phyloP scores from a whole-genome alignment of 2,113 vertebrate genomes.

The Gymnarchus niloticus region DNA sequence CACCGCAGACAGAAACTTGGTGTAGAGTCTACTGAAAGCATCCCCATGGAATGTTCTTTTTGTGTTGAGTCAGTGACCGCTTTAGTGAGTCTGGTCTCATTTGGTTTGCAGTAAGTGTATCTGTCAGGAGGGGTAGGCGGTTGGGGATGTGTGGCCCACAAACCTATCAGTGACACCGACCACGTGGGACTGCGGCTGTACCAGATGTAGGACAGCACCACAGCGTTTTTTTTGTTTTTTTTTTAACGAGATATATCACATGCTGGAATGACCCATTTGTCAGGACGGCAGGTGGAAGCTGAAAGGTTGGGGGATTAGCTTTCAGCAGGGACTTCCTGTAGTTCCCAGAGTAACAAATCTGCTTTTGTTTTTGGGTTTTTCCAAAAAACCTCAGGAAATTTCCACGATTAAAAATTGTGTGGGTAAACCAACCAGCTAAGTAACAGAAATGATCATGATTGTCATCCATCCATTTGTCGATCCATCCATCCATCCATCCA shows the following conservation, averaged over 20 bases:
- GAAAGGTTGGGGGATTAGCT: background rate
- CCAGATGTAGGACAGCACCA: background rate
- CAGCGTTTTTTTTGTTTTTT: background rate
- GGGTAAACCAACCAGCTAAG: no score
- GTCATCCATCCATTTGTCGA: background rate
- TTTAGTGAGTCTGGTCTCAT: background rate
- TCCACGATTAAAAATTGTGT: background rate
- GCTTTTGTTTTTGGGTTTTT: background rate
- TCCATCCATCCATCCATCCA: background rate
- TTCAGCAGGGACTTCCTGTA: background rate
- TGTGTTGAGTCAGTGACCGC: background rate
- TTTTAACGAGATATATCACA: background rate
- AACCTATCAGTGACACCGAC: background rate
- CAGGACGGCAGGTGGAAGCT: background rate
- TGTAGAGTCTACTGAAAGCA: background rate
- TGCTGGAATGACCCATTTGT: background rate
- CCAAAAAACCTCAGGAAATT: background rate
- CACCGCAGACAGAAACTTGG: background rate
- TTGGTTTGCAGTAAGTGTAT: background rate
- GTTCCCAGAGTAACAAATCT: background rate
- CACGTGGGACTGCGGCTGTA: background rate
- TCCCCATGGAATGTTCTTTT: background rate
- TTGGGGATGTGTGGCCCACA: background rate
- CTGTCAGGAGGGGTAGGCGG: background rate
- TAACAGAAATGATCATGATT: background rate